Conservation (phyloP, 2,113 vertebrate species). For the Scomber scombrus region DNA sequence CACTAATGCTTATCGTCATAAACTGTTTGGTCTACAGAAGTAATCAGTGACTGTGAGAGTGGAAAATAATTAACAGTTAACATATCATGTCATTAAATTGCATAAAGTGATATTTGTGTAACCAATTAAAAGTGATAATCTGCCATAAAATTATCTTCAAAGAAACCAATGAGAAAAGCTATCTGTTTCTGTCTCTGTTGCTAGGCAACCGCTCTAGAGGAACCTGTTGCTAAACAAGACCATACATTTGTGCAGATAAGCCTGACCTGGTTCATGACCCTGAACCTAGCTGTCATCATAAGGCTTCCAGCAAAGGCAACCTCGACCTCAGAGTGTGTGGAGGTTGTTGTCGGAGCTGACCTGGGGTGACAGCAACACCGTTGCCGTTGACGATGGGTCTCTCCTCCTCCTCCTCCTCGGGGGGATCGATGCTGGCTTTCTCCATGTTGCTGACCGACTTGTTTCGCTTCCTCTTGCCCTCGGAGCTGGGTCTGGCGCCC, state of each 20-base stretch:
- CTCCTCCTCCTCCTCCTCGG: conserved; percentile 96
- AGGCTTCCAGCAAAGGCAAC: neutral
- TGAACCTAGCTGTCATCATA: conserved; percentile 17
- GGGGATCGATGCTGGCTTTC: conserved; percentile 94
- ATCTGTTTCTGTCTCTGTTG: conserved; percentile 64
- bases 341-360: conserved; percentile 80
- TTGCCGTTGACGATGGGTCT: conserved; percentile 94
- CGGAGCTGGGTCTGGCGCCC: conserved; percentile 93
- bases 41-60: conserved; percentile 6
- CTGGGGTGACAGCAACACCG: conserved; percentile 91
- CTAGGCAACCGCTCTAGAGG: conserved; percentile 53
- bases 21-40: conserved; percentile 19
- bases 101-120: conserved; percentile 43
- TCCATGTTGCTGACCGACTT: conserved; percentile 99
- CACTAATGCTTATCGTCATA: conserved; percentile 43
- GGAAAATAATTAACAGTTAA: conserved; percentile 29
- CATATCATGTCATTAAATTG: conserved; percentile 9
- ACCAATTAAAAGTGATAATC: conserved; percentile 55
- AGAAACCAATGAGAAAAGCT: conserved; percentile 28
- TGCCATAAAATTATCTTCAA: conserved; percentile 33
- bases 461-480: conserved; percentile 97
- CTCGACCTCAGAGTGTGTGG: conserved; percentile 17
- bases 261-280: conserved; percentile 27
- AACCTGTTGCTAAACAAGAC: conserved; percentile 33
- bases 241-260: neutral